A percentile compares a stretch with the other conserved stretches of the same genome.
Conservation (phyloP, 2,113 vertebrate species). For the Phalacrocorax brasilianus region DNA sequence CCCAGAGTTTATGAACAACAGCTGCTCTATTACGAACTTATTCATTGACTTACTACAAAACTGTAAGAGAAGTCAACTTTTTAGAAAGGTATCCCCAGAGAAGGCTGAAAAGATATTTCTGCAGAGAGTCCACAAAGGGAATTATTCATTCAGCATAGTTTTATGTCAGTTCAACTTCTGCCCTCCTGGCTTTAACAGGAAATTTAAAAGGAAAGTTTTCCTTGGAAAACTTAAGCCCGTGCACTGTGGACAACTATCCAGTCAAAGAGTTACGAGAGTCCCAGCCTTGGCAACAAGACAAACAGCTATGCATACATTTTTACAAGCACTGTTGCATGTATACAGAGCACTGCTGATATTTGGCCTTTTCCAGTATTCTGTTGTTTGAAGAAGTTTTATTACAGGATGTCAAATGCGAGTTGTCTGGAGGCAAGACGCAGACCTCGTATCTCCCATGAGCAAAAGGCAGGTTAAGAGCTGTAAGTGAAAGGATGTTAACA, state of each 20-base stretch:
- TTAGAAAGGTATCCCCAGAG: background rate
- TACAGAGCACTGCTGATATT: background rate
- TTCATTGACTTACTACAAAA: background rate
- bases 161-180: background rate
- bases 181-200: background rate
- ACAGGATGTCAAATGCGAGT: background rate
- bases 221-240: background rate
- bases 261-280: background rate
- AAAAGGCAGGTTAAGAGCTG: background rate
- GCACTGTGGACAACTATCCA: background rate
- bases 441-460: background rate
- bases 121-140: background rate
- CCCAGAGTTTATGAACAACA: background rate
- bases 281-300: background rate
- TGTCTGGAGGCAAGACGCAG: background rate
- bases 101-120: background rate
- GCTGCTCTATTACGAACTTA: conserved; percentile 1
- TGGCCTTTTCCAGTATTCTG: background rate
- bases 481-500: background rate
- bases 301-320: background rate
- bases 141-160: background rate
- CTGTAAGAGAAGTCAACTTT: background rate
- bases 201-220: background rate
- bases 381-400: conserved; percentile 38
- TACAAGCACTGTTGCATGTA: background rate